Evolutionary conservation across 2,888 invertebrate genomes (phyloP), one percentile per base, ranked within the genome.

Genomic region (Sinelater perroti): DNA sequence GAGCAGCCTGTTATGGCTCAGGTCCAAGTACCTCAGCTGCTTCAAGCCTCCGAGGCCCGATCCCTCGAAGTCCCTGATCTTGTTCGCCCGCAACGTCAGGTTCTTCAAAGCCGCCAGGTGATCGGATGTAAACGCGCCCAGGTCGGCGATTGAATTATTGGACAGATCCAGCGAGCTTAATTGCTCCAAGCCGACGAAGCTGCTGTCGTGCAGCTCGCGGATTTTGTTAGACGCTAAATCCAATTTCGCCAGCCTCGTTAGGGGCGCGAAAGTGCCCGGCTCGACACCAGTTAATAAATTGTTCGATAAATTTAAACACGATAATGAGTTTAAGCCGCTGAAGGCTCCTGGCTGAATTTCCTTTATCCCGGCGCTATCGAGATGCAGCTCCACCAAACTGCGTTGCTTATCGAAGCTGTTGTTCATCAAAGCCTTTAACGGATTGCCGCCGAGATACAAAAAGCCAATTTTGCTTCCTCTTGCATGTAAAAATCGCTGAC

Each of bases 181-280:
- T 28, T 57, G 52, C 16, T 40, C 36, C 21, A 57, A 42, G 1
- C 46, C 46, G 10, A n/a, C 18, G 24, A 57, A 53, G 17, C 52
- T 57, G n/a, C 44, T 47, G 7, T 47, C 44, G 6, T 40, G 24
- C 11, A 57, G 21, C 26, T 40, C 40, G 33, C 53, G 45, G 31
- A 57, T 57, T 7, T 40, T 20, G 14, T 57, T 57, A 11, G 28
- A 42, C 3, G 31, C 42, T 33, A 57, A 53, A 20, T 47, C 49
- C 21, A 57, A 35, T 17, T 47, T 57, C 1, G 35, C 11, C 18
- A 57, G 47, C n/a, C 17, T 52, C 13, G 52, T 13, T 11, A 57
- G 42, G 14, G 17, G 17, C 8, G 17, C 47, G 13, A 57, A 57
- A 3, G 36, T 40, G 10, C 17, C 38, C 3, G 52, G 18, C 20